These are phyloP conservation scores for Thalassoma bifasciatum DNA, from an alignment of 2,113 vertebrate species.

Conservation along the genomic window DNA sequence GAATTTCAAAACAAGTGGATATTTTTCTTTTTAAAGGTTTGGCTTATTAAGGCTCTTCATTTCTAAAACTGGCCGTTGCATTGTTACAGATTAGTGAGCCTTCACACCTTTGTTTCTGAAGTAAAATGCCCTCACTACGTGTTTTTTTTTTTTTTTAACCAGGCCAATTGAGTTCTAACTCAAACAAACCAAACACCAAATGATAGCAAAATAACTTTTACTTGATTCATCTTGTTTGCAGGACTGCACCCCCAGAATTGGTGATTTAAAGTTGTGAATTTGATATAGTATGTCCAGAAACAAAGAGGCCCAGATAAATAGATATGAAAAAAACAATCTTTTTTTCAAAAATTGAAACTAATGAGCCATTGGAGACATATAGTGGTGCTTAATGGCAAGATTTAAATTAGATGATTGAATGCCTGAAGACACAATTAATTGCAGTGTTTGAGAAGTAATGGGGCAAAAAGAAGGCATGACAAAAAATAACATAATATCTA, in stretches of 20 bases:
- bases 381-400: constrained; percentile 1
- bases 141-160: no score
- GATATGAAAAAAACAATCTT: no score
- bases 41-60: background rate
- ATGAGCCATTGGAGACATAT: background rate
- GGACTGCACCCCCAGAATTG: background rate
- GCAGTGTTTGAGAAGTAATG: background rate
- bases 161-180: background rate
- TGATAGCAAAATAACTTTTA: no score
- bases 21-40: background rate
- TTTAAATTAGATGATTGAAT: constrained; percentile 8
- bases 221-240: no score
- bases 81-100: background rate
- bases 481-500: no score
- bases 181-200: no score
- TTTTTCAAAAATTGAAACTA: no score
- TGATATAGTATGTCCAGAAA: background rate
- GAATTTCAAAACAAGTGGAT: background rate
- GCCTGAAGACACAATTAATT: constrained; percentile 4
- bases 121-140: no score
- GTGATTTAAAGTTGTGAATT: constrained; percentile 8
- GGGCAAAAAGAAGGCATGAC: no score
- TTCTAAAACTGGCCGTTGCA: background rate
- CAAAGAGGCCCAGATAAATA: no score
- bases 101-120: background rate